Evolutionary conservation across 1,140 invertebrate genomes (phyloP).

Genomic region (Lepidurus arcticus): DNA sequence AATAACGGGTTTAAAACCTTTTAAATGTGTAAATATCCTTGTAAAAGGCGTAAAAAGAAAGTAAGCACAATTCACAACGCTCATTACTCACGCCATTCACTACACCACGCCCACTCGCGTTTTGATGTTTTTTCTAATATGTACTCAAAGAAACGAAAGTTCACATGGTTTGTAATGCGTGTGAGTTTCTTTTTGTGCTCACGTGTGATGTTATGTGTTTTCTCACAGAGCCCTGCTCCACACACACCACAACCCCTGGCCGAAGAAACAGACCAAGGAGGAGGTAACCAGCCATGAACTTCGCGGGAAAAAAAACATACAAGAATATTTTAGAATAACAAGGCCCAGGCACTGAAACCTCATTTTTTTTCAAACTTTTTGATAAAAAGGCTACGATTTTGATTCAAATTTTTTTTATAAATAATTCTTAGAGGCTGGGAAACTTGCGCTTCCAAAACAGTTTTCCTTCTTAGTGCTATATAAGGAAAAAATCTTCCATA

Average conservation of each 20-base stretch:
- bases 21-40: background rate
- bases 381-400: too few relatives aligned
- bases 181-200: slow-evolving; percentile 7
- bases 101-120: background rate
- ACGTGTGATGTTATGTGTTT: slow-evolving; percentile 9
- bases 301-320: background rate
- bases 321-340: background rate
- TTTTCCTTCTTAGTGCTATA: background rate
- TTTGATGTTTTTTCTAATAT: background rate
- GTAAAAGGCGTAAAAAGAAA: background rate
- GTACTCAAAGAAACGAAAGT: slow-evolving; percentile 40
- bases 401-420: too few relatives aligned
- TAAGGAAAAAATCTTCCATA: background rate
- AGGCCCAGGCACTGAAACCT: slow-evolving; percentile 3
- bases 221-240: slow-evolving; percentile 27
- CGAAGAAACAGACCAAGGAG: slow-evolving; percentile 25
- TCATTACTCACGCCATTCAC: background rate
- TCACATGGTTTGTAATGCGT: background rate
- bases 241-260: slow-evolving; percentile 23
- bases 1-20: background rate
- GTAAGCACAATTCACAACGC: background rate
- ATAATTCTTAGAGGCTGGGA: too few relatives aligned
- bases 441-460: background rate
- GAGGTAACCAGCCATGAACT: slow-evolving; percentile 17
- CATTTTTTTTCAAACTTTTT: background rate